Conservation (phyloP, 92 coral and sea anemone genomes). For the Umimayanthus chanpuru region DNA sequence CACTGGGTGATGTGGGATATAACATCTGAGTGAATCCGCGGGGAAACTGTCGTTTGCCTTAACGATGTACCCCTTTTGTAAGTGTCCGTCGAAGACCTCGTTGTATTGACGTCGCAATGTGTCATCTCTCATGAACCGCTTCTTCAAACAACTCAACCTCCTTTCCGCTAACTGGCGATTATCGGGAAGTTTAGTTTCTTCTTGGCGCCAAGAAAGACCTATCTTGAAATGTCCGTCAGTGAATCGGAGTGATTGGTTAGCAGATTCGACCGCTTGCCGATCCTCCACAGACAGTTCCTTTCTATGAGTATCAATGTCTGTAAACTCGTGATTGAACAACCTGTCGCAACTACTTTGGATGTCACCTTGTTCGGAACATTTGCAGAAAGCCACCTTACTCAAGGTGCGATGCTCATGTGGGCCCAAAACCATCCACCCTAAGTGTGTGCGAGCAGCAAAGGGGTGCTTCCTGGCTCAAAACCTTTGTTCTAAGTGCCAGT, state of each 20-base stretch:
- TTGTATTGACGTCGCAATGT: constrained; percentile 47
- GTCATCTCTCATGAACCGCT: constrained; percentile 44
- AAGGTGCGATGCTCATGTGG: too few species aligned
- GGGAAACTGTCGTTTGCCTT: neutral
- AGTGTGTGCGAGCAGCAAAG: too few species aligned
- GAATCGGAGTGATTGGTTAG: constrained; percentile 47
- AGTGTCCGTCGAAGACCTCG: constrained; percentile 54
- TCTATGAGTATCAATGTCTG: too few species aligned
- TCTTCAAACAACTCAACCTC: constrained; percentile 44
- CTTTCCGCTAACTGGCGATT: constrained; percentile 47
- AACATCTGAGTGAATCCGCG: too few species aligned
- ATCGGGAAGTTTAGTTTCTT: constrained; percentile 38
- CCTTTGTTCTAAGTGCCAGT: too few species aligned
- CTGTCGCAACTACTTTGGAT: too few species aligned
- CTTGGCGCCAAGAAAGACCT: constrained; percentile 53
- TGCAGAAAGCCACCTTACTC: too few species aligned
- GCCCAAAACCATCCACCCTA: too few species aligned
- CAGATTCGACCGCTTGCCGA: constrained; percentile 43
- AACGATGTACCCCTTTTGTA: constrained; percentile 28
- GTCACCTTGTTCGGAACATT: too few species aligned
- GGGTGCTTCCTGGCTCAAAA: too few species aligned
- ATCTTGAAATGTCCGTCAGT: constrained; percentile 62
- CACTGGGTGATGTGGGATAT: constrained; percentile 71
- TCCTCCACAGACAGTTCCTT: constrained; percentile 66
- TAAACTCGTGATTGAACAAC: too few species aligned